Base-by-base conservation (phyloP, 2,113 vertebrate genomes). In the Grantiella picta region DNA sequence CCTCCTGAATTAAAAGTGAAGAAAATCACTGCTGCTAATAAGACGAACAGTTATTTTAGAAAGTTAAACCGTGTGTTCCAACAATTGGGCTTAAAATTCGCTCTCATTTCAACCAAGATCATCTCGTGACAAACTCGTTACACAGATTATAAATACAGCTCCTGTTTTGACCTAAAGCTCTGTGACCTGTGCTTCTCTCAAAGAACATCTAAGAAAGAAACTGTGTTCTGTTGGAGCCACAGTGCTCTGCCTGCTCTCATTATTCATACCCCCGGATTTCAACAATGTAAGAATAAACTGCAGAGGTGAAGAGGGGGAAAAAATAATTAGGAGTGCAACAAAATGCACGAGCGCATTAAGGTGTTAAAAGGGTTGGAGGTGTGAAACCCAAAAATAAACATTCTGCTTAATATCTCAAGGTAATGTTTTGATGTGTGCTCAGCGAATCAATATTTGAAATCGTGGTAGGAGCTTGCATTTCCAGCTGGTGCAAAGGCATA, bases 301-400 rank as follows among this genome's bases (percentile, higher is more conserved):
- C 90, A 89, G 92, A 96, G 82, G 86, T 90, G 85, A 91, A 65
- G 91, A 91, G 79, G 92, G 63, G 85, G 19, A 69, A 80, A 96
- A 80, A 96, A 92, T 90, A 96, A 97, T 97, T 90, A 93, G 82
- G 85, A 93, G 60, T 2, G 69, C 82, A 90, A 95, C 87, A 80
- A 95, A 93, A 94, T 31, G 71, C 93, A 95, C 45, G 82, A 71
- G 79, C 49, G 35, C 65, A 45, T 92, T 63, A 96, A 94, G 88
- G 94, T 86, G 92, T 90, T 95, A 95, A 96, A 96, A 93, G 90
- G 88, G 64, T 12, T 94, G 92, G 92, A 96, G 94, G 93, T 94
- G 93, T 93, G 95, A 97, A 97, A 71, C 49, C 76, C 86, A 33
- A 92, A 97, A 96, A 89, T 56, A 96, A 97, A 96, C 94, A 94